Evolutionary conservation across 2,888 invertebrate genomes (phyloP).

Genomic region (Noctua janthina): DNA sequence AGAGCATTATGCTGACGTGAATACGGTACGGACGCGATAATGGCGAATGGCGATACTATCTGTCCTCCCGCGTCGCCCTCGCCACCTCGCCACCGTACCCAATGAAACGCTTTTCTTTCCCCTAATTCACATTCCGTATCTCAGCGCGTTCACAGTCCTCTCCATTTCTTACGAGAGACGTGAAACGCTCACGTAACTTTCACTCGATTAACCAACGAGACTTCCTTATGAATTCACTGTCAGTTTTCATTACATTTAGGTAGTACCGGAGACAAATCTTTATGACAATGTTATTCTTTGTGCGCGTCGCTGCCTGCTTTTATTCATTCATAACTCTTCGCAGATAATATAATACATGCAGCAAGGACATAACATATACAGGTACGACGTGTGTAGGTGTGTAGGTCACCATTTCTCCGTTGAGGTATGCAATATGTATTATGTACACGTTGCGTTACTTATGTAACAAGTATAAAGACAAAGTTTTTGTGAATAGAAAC

Average conservation of each 20-base stretch:
- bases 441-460: slow-evolving; percentile 64
- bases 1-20: slow-evolving; percentile 90
- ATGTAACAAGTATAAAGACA: slow-evolving; percentile 67
- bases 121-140: slow-evolving; percentile 86
- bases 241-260: slow-evolving; percentile 80
- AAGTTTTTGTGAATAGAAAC: slow-evolving; percentile 73
- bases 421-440: slow-evolving; percentile 58
- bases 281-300: slow-evolving; percentile 76
- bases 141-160: slow-evolving; percentile 80
- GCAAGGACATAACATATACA: slow-evolving; percentile 47
- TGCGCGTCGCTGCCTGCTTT: slow-evolving; percentile 68
- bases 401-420: slow-evolving; percentile 32
- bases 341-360: slow-evolving; percentile 66
- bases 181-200: slow-evolving; percentile 86
- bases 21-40: slow-evolving; percentile 88
- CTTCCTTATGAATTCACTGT: slow-evolving; percentile 81
- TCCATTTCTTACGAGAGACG: slow-evolving; percentile 84
- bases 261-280: slow-evolving; percentile 75
- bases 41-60: slow-evolving; percentile 88
- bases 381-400: slow-evolving; percentile 30
- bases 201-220: slow-evolving; percentile 86
- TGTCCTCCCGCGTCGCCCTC: slow-evolving; percentile 73
- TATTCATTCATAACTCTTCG: slow-evolving; percentile 73
- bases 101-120: slow-evolving; percentile 82
- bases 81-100: slow-evolving; percentile 73